Evolutionary conservation across 2,888 invertebrate genomes (phyloP).

Genomic region (Automeris io): DNA sequence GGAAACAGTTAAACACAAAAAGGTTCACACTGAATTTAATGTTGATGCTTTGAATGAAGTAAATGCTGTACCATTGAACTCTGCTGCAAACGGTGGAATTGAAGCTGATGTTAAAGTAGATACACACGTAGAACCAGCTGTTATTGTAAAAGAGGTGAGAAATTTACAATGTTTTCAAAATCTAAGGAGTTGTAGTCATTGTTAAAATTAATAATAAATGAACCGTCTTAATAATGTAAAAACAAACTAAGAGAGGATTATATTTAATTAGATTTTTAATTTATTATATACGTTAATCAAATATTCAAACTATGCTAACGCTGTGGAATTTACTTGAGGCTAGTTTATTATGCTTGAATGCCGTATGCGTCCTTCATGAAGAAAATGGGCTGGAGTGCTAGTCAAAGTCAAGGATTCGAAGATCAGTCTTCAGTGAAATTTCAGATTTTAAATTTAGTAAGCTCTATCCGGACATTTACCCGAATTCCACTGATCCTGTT

Average conservation of each 20-base stretch:
- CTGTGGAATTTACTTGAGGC: conserved; percentile 97
- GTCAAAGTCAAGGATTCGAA: conserved; percentile 89
- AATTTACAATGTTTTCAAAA: conserved; percentile 22
- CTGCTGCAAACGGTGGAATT: conserved; percentile 18
- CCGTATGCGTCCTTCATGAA: conserved; percentile 95
- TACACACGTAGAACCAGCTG: conserved; percentile 29
- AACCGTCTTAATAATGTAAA: too few species aligned
- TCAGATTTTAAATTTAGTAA: conserved; percentile 92
- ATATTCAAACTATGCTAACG: too few species aligned
- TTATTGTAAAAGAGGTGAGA: conserved; percentile 62
- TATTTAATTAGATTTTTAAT: too few species aligned
- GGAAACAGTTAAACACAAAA: conserved; percentile 27
- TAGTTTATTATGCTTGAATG: conserved; percentile 92
- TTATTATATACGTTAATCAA: too few species aligned
- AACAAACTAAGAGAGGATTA: too few species aligned
- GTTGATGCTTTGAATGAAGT: conserved; percentile 45
- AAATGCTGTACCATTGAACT: conserved; percentile 27
- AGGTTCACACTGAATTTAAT: conserved; percentile 38
- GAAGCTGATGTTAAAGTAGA: conserved; percentile 26
- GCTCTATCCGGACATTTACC: conserved; percentile 97
- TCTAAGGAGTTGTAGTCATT: conserved; percentile 8
- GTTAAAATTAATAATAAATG: too few species aligned
- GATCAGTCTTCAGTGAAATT: conserved; percentile 90
- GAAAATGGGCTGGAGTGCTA: conserved; percentile 95
- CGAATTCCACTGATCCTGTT: too few species aligned